A percentile compares a stretch with the other conserved stretches of the same genome.
Evolutionary conservation across 1,140 invertebrate genomes (phyloP).

Genomic region (Heliothis virescens): DNA sequence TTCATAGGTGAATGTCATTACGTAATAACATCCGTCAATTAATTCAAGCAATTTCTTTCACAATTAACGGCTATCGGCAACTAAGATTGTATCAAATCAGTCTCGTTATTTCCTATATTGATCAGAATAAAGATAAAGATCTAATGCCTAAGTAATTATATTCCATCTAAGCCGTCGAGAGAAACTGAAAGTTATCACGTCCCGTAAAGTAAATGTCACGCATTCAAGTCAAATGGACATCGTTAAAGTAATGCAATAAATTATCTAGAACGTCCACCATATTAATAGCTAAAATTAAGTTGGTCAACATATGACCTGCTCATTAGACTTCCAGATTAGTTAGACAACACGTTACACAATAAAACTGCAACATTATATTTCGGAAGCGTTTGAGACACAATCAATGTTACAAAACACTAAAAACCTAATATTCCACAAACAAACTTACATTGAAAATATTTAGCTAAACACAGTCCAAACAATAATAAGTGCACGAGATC

Average conservation of each 20-base stretch:
- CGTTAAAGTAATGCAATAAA: not conserved
- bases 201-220: conserved; percentile 12
- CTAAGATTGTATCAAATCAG: conserved; percentile 38
- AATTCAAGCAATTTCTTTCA: conserved; percentile 37
- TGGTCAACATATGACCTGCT: no score
- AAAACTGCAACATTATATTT: not conserved
- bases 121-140: conserved; percentile 4
- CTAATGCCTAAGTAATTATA: conserved; percentile 22
- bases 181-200: conserved; percentile 24
- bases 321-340: no score
- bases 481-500: conserved; percentile 3
- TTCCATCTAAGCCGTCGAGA: conserved; percentile 16
- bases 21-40: conserved; percentile 24
- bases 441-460: conserved; percentile 9
- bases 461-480: conserved; percentile 23
- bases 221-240: not conserved
- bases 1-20: conserved; percentile 18
- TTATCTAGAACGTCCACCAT: not conserved
- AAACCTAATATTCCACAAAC: not conserved
- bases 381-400: no score
- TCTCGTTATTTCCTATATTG: conserved; percentile 28
- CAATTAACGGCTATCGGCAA: conserved; percentile 5
- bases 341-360: not conserved
- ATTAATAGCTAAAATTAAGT: not conserved
- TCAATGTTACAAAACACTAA: not conserved